Conservation (phyloP, 2,888 invertebrate genomes). For the Lumbricus terrestris region DNA sequence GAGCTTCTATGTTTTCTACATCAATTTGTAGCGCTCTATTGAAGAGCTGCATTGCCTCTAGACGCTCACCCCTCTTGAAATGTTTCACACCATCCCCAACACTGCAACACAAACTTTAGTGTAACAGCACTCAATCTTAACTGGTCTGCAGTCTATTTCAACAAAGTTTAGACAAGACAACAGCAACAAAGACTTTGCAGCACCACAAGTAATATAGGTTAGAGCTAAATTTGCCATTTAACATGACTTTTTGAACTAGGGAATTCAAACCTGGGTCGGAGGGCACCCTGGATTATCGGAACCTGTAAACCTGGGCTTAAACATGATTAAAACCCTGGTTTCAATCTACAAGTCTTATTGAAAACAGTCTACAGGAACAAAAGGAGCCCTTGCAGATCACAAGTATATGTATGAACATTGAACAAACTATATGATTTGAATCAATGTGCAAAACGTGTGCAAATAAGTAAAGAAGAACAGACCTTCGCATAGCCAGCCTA, state of each 20-base stretch:
- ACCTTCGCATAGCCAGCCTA: conserved; percentile 82
- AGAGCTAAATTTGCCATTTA: neutral
- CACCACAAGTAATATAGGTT: neutral
- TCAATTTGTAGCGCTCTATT: conserved; percentile 57
- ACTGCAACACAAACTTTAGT: conserved; percentile 59
- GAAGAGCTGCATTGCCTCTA: conserved; percentile 55
- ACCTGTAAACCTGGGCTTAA: too few species aligned
- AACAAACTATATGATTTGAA: neutral
- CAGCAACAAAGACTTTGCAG: neutral
- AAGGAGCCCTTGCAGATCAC: neutral
- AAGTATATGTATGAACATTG: neutral
- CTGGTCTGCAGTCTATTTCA: neutral
- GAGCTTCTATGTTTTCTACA: conserved; percentile 81
- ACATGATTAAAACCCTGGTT: too few species aligned
- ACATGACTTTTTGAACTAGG: too few species aligned
- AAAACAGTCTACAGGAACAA: too few species aligned
- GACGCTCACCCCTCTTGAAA: conserved; percentile 77
- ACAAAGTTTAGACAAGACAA: neutral
- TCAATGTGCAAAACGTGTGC: neutral
- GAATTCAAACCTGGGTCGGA: neutral
- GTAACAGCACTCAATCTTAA: neutral
- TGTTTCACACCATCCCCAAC: conserved; percentile 94
- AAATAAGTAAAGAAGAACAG: neutral
- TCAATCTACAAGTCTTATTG: too few species aligned
- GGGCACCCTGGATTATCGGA: too few species aligned